Base-by-base conservation (phyloP, 1,140 invertebrate species). In the Linepithema humile region DNA sequence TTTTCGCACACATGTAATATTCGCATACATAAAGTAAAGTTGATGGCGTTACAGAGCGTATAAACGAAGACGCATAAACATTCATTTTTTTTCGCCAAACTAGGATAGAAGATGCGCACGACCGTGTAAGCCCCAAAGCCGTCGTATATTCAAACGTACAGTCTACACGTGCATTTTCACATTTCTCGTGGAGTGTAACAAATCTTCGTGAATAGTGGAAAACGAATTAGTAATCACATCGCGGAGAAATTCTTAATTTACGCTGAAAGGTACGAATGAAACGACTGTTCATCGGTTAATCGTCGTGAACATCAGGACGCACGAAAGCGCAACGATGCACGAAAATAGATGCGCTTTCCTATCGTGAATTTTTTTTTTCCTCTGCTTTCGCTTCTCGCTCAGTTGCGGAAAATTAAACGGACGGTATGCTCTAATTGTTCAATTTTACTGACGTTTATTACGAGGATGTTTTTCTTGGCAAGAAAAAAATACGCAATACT, bases 61-160 rank as follows among this genome's bases (percentile, higher is more conserved):
- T 32, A 64, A 43, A 50, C 57, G 40, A 64, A 75, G 29, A 67
- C 20, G 38, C 50, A 80, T 80, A 80, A 80, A 70, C 62, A 80
- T 80, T 43, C 38, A 43, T 55, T 43, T 40, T 53, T 65, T 69
- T 78, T n/a, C 35, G 29, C 35, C 7, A 70, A 70, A 70, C 26
- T 32, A 70, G 62, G 29, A 67, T 50, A 17, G 32, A 80, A 57
- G 64, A 78, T n/a, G 60, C 38, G 35, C 23, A 40, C 2, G 23
- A 5, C 26, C n/a, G 15, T n/a, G 59, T 40, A 40, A 53, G 60
- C 12, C 62, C 5, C 32, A 45, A 12, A 45, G 26, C 35, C n/a
- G 55, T n/a, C 60, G 62, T 78, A 78, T 53, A 65, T 77, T 50
- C 59, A 10, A 77, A 48, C 29, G 15, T 38, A 35, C 2, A 67